These are phyloP conservation scores for Drosophila pegasa DNA, from an alignment of 2,888 invertebrate genomes.

Conservation along the genomic window DNA sequence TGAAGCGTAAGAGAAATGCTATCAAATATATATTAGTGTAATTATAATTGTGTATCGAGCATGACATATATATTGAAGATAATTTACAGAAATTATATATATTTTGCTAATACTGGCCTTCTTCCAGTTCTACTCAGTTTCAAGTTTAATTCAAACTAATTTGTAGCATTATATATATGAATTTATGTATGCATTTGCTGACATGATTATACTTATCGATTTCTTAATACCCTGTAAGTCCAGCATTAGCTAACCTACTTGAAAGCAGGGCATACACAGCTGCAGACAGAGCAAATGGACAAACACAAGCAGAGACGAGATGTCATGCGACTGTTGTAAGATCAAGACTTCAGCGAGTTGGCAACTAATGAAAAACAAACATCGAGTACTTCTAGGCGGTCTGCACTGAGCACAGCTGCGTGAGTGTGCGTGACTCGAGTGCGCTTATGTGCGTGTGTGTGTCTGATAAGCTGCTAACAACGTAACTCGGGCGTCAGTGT, in stretches of 20 bases:
- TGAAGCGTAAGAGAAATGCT: neutral
- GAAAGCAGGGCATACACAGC: neutral
- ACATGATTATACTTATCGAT: neutral
- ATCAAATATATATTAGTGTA: neutral
- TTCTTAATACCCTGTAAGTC: neutral
- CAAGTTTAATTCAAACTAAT: too few species aligned
- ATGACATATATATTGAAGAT: neutral
- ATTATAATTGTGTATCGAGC: neutral
- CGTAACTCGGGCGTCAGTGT: constrained; percentile 21
- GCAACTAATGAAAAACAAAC: constrained; percentile 75
- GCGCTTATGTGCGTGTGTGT: constrained; percentile 17
- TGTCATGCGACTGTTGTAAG: neutral
- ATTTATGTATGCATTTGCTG: too few species aligned
- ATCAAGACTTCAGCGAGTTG: constrained; percentile 35
- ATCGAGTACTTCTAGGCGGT: constrained; percentile 64
- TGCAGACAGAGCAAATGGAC: constrained; percentile 21
- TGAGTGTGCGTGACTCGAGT: constrained; percentile 13
- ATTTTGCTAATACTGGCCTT: too few species aligned
- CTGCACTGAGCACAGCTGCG: constrained; percentile 40
- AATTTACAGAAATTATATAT: too few species aligned
- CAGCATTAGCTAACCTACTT: neutral
- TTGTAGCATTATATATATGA: too few species aligned
- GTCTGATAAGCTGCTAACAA: constrained; percentile 26
- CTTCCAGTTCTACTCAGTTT: too few species aligned
- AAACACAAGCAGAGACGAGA: constrained; percentile 9